Base-by-base conservation (phyloP, 2,113 vertebrate genomes). In the Nematolebias whitei region DNA sequence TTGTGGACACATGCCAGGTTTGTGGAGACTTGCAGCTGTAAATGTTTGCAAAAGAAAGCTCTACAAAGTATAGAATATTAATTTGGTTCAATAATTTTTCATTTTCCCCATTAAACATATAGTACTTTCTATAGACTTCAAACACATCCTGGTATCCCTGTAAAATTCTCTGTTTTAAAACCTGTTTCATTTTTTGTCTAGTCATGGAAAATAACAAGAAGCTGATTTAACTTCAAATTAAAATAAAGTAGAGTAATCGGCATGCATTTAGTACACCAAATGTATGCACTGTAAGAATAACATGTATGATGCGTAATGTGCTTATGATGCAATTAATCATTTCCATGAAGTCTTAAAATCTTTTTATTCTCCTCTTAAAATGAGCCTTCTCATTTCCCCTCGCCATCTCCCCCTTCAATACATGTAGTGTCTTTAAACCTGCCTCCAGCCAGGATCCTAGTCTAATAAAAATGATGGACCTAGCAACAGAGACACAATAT, bases 291-390 rank as follows among this genome's bases (percentile, higher is more conserved):
- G 10, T 26, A 44, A 43, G 18, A 3, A 18, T 32, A 20, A 16
- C 39, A 18, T 52, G n/a, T 38, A 35, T 55, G 14, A 18, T 39
- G 13, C 22, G 12, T 20, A 56, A 60, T 32, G 29, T 38, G 44
- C 23, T 62, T 62, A 18, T 41, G 41, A 15, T 8, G n/a, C 43
- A 43, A 53, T 64, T 35, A 38, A 40, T 71, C 39, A 57, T 74
- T 74, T 49, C 50, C 50, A 61, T 63, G 24, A 49, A 56, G 23
- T 18, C 23, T 22, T 58, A 66, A 45, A 49, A 14, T 41, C 16
- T 43, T 58, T 52, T 45, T 54, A 54, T 12, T 45, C 9, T 40
- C 3, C 44, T 65, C 63, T 65, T 44, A 47, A 62, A 70, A 79
- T 48, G 51, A 43, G 20, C 41, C 45, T 32, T 32, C 51, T 63